These are phyloP conservation scores for Hermetia illucens DNA, from an alignment of 1,140 invertebrate species.

Conservation along the genomic window DNA sequence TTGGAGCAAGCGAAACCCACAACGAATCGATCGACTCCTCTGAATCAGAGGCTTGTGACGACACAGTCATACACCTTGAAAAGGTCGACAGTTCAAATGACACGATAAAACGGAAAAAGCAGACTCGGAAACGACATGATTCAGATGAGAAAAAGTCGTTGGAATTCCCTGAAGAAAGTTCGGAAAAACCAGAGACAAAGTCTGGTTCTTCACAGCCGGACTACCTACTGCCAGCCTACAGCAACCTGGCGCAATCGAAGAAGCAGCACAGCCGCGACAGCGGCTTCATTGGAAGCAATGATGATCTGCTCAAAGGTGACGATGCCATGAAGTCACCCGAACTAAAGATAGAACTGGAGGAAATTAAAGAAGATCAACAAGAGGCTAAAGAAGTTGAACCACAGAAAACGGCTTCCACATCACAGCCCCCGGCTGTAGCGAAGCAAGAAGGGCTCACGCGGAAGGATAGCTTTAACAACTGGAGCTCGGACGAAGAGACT, in stretches of 20 bases:
- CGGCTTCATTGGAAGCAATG: slow-evolving; percentile 76
- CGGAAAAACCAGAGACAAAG: slow-evolving; percentile 38
- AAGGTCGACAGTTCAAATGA: slow-evolving; percentile 52
- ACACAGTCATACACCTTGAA: slow-evolving; percentile 47
- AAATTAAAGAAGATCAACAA: slow-evolving; percentile 37
- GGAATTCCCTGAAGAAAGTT: slow-evolving; percentile 25
- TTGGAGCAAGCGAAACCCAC: slow-evolving; percentile 26
- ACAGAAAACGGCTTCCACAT: slow-evolving; percentile 8
- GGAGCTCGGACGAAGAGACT: slow-evolving; percentile 85
- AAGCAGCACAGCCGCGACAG: slow-evolving; percentile 73
- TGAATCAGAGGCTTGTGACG: slow-evolving; percentile 63
- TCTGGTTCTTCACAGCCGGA: slow-evolving; percentile 44
- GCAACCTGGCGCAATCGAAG: slow-evolving; percentile 36
- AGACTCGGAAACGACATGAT: slow-evolving; percentile 43
- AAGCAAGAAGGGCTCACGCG: slow-evolving; percentile 40
- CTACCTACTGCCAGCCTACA: slow-evolving; percentile 28
- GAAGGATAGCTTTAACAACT: slow-evolving; percentile 84
- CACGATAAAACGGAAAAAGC: slow-evolving; percentile 72
- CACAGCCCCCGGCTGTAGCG: background rate
- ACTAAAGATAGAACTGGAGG: slow-evolving; percentile 37
- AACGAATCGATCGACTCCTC: slow-evolving; percentile 45
- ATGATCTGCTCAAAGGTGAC: slow-evolving; percentile 57
- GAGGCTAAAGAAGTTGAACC: slow-evolving; percentile 10
- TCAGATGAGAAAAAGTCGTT: slow-evolving; percentile 33
- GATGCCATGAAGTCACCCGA: slow-evolving; percentile 30